These are phyloP conservation scores for Falco rusticolus DNA, from an alignment of 2,797 vertebrate genomes.

Conservation along the genomic window DNA sequence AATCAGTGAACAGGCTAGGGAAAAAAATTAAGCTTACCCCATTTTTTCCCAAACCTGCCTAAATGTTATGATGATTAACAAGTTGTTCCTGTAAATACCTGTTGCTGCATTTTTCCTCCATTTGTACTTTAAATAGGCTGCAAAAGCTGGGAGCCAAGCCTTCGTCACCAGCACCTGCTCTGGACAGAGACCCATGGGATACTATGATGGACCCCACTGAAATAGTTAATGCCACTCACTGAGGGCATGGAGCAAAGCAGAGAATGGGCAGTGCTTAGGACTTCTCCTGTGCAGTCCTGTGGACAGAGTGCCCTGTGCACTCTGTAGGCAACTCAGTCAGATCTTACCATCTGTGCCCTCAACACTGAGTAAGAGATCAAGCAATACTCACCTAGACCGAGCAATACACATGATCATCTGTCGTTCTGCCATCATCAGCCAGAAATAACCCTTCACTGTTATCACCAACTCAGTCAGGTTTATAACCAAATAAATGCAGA, in stretches of 20 bases:
- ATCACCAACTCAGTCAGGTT: fast-evolving
- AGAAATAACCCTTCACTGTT: background rate
- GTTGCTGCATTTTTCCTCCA: background rate
- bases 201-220: background rate
- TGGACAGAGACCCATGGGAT: background rate
- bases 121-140: background rate
- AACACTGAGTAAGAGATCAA: fast-evolving
- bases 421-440: background rate
- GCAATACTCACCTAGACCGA: fast-evolving
- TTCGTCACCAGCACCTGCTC: background rate
- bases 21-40: background rate
- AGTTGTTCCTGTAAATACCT: background rate
- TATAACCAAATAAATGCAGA: background rate
- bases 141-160: background rate
- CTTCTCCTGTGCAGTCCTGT: background rate
- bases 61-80: background rate
- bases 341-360: background rate
- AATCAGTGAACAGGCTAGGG: background rate
- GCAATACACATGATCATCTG: fast-evolving
- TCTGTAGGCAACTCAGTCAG: background rate
- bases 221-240: background rate
- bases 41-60: background rate
- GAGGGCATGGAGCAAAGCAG: background rate
- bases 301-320: background rate
- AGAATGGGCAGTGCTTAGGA: background rate